Conservation (phyloP, 92 coral and sea anemone genomes). For the Virgularia gustaviana region DNA sequence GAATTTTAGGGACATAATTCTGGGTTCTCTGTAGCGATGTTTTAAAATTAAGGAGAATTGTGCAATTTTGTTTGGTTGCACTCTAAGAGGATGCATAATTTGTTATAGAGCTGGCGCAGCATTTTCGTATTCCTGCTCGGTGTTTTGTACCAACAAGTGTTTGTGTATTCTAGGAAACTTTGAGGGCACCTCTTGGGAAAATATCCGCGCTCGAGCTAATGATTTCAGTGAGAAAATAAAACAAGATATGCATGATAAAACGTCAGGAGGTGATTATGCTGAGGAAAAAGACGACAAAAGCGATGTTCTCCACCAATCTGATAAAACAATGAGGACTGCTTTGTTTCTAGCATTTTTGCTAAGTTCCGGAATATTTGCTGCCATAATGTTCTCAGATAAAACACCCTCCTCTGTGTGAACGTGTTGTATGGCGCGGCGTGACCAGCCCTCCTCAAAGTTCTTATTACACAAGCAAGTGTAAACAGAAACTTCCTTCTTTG, state of each 20-base stretch:
- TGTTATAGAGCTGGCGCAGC: too few relatives aligned
- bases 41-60: too few relatives aligned
- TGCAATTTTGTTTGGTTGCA: too few relatives aligned
- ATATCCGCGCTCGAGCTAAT: conserved; percentile 20
- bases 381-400: conserved; percentile 12
- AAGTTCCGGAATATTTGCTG: conserved; percentile 32
- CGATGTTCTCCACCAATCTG: conserved; percentile 31
- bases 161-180: conserved; percentile 35
- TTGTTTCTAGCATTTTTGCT: conserved; percentile 27
- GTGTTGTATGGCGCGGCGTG: not conserved
- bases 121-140: too few relatives aligned
- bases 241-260: conserved; percentile 34
- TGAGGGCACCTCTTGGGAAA: conserved; percentile 45
- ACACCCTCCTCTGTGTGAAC: too few relatives aligned
- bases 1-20: too few relatives aligned
- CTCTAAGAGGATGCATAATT: too few relatives aligned
- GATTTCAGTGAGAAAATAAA: conserved; percentile 35
- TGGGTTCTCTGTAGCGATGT: too few relatives aligned
- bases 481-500: too few relatives aligned
- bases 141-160: too few relatives aligned
- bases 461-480: too few relatives aligned
- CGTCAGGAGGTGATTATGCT: not conserved
- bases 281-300: conserved; percentile 28
- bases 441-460: not conserved
- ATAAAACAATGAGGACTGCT: conserved; percentile 31